Conservation (phyloP, 92 coral and sea anemone genomes). For the Heliopora coerulea region DNA sequence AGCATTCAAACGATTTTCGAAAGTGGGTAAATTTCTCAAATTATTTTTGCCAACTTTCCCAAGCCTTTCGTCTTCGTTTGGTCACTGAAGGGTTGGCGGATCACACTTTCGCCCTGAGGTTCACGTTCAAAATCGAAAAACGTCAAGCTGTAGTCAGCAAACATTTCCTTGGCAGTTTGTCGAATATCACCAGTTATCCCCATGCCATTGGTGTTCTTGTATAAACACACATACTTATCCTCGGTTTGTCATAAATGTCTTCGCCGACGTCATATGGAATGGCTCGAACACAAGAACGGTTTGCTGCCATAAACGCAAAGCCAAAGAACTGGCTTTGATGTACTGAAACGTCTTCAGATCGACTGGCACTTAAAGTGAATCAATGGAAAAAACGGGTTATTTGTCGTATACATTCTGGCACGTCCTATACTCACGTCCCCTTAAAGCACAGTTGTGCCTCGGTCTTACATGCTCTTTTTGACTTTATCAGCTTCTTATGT, state of each 20-base stretch:
- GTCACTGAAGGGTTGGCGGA: not conserved
- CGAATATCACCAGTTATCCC: slow-evolving; percentile 17
- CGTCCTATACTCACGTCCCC: too few species aligned
- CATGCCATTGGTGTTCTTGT: slow-evolving; percentile 11
- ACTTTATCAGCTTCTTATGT: too few species aligned
- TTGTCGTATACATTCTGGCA: too few species aligned
- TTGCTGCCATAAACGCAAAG: slow-evolving; percentile 26
- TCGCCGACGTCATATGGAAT: slow-evolving; percentile 16
- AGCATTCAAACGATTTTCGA: slow-evolving; percentile 2
- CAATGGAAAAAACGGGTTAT: too few species aligned
- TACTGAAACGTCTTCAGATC: too few species aligned
- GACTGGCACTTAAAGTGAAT: too few species aligned
- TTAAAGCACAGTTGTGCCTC: too few species aligned
- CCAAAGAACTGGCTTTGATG: slow-evolving; percentile 10
- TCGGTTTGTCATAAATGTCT: too few species aligned
- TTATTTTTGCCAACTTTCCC: not conserved
- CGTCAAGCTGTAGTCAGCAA: not conserved
- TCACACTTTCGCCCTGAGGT: not conserved
- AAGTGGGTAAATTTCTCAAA: slow-evolving; percentile 4
- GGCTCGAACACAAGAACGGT: slow-evolving; percentile 34
- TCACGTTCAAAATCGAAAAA: not conserved
- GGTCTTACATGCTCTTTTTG: too few species aligned
- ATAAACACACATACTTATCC: slow-evolving; percentile 5
- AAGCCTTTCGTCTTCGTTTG: not conserved
- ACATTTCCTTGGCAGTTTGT: slow-evolving; percentile 27